Evolutionary conservation across 2,888 invertebrate genomes (phyloP).

Genomic region (Drosophila robusta): DNA sequence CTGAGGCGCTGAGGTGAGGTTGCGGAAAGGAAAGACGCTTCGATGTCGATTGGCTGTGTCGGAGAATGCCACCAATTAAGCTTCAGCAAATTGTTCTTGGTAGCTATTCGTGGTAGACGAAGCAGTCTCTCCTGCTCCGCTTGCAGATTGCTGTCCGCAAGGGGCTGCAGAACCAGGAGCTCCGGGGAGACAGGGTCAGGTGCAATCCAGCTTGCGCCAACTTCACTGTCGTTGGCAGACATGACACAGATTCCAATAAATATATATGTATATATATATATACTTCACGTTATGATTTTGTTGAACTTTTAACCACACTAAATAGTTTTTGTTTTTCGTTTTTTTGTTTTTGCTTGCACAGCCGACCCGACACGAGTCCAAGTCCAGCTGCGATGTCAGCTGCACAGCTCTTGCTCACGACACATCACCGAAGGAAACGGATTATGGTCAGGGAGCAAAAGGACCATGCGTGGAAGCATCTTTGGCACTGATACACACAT

Average conservation of each 20-base stretch:
- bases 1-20: not conserved
- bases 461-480: constrained; percentile 28
- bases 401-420: constrained; percentile 25
- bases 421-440: not conserved
- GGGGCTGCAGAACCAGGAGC: constrained; percentile 47
- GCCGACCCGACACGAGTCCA: not conserved
- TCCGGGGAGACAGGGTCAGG: constrained; percentile 24
- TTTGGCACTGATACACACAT: constrained; percentile 12
- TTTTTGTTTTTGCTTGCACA: not conserved
- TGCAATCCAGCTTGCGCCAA: constrained; percentile 9
- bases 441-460: constrained; percentile 1
- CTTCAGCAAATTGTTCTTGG: constrained; percentile 75
- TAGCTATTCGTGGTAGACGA: constrained; percentile 55
- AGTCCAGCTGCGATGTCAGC: constrained; percentile 49
- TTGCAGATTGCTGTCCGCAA: constrained; percentile 10
- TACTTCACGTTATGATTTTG: not conserved
- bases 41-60: constrained; percentile 39
- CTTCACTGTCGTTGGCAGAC: constrained; percentile 27
- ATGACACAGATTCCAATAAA: constrained; percentile 8
- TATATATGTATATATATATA: too few species aligned
- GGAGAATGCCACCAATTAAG: constrained; percentile 81
- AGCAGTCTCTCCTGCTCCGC: constrained; percentile 10
- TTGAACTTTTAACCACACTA: not conserved
- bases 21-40: constrained; percentile 14
- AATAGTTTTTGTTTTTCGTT: not conserved